Evolutionary conservation across 2,888 invertebrate species (phyloP).

Genomic region (Flabesymbios commensalis): DNA sequence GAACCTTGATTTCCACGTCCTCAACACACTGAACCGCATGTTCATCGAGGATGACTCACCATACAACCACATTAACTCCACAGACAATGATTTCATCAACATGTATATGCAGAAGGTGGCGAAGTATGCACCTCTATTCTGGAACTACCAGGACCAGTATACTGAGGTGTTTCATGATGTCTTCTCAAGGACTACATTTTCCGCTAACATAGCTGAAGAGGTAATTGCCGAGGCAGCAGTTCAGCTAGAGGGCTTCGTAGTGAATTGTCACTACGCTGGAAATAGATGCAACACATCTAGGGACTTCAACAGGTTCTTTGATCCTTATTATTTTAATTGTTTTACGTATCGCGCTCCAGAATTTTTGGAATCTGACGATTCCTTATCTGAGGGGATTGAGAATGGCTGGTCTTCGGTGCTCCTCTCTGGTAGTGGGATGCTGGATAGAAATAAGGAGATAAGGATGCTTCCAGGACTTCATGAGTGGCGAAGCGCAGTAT

Average conservation of each 20-base stretch:
- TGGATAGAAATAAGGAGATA: constrained; percentile 32
- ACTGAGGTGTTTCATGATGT: constrained; percentile 32
- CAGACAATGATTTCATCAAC: constrained; percentile 22
- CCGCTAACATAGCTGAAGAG: constrained; percentile 27
- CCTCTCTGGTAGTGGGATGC: constrained; percentile 30
- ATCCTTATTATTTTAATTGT: constrained; percentile 35
- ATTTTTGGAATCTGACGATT: constrained; percentile 10
- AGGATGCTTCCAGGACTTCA: constrained; percentile 32
- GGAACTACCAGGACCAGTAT: constrained; percentile 22
- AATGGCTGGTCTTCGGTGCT: constrained; percentile 35
- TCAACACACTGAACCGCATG: constrained; percentile 33
- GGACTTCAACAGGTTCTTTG: constrained; percentile 29
- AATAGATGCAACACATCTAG: constrained; percentile 23
- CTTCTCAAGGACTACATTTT: constrained; percentile 31
- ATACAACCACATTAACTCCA: constrained; percentile 26
- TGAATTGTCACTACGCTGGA: constrained; percentile 30
- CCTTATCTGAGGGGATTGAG: constrained; percentile 33
- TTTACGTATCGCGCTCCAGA: constrained; percentile 31
- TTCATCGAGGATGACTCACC: constrained; percentile 30
- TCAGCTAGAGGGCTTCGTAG: constrained; percentile 30
- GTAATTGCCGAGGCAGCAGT: constrained; percentile 29
- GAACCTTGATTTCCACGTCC: constrained; percentile 33
- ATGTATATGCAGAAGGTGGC: constrained; percentile 30
- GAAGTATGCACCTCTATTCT: constrained; percentile 27
- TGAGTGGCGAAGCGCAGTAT: constrained; percentile 30